Percentiles rank a stretch among this genome's conserved stretches.
These are phyloP conservation scores for Phalacrocorax pelagicus DNA, from an alignment of 2,113 vertebrate genomes.

Conservation along the genomic window DNA sequence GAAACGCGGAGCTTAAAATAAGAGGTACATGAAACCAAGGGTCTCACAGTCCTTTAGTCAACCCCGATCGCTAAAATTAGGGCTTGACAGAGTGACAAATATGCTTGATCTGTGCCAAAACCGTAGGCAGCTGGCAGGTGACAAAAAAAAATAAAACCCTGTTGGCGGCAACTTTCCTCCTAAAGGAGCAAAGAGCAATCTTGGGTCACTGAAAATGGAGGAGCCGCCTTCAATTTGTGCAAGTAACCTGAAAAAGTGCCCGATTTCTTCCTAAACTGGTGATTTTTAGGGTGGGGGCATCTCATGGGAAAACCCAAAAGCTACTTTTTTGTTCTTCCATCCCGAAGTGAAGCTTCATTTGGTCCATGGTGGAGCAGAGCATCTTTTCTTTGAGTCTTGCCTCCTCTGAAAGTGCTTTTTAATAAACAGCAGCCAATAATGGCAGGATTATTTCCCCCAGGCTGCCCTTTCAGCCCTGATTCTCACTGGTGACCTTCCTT, in stretches of 20 bases:
- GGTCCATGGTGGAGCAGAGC: accelerated
- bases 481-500: not conserved
- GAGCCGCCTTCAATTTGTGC: not conserved
- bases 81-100: conserved; percentile 13
- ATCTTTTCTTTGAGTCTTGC: not conserved
- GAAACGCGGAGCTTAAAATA: not conserved
- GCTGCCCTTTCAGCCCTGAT: not conserved
- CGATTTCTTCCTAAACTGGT: not conserved
- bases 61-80: not conserved
- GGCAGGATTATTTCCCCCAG: not conserved
- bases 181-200: not conserved
- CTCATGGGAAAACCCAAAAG: not conserved
- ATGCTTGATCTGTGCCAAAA: not conserved
- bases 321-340: not conserved
- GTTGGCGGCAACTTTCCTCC: not conserved
- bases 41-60: not conserved
- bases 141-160: not conserved
- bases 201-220: not conserved
- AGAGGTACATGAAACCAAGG: not conserved
- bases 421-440: not conserved
- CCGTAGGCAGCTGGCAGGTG: not conserved
- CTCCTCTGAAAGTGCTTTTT: not conserved
- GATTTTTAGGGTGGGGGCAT: not conserved
- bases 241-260: not conserved
- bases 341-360: not conserved